Conservation (phyloP, 2,797 vertebrate species). For the Acridotheres tristis region DNA sequence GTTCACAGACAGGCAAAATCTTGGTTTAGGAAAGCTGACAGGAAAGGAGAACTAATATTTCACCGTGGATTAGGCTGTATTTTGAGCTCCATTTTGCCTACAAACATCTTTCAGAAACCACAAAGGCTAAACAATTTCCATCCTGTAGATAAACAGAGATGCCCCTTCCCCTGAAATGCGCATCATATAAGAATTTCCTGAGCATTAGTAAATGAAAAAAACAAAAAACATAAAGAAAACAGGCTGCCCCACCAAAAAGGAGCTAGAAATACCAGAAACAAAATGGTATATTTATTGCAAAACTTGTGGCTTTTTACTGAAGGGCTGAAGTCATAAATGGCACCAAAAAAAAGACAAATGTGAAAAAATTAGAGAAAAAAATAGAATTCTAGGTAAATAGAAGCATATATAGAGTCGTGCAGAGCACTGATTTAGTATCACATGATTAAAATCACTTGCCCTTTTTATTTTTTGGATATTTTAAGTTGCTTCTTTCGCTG, state of each 20-base stretch:
- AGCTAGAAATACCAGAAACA: neutral
- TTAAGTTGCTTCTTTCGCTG: neutral
- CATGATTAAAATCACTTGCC: neutral
- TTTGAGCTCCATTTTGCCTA: slow-evolving; percentile 45
- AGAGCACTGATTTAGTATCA: neutral
- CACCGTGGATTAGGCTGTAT: slow-evolving; percentile 37
- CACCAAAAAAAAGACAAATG: neutral
- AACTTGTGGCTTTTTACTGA: neutral
- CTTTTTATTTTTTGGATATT: neutral
- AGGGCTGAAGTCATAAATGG: neutral
- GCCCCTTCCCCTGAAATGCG: slow-evolving; percentile 9
- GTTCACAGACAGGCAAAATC: slow-evolving; percentile 17
- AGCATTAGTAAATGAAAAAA: neutral
- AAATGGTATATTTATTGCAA: neutral
- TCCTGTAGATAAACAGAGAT: slow-evolving; percentile 44
- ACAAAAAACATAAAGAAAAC: neutral
- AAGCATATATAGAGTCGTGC: neutral
- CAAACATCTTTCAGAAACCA: slow-evolving; percentile 48
- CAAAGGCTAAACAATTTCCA: slow-evolving; percentile 39
- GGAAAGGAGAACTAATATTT: slow-evolving; percentile 61
- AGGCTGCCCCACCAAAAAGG: neutral
- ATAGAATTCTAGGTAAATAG: neutral
- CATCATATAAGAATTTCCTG: slow-evolving; percentile 20
- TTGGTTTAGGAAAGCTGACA: slow-evolving; percentile 58
- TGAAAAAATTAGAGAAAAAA: neutral